Evolutionary conservation across 2,797 vertebrate species (phyloP).

Genomic region (Scyliorhinus canicula): DNA sequence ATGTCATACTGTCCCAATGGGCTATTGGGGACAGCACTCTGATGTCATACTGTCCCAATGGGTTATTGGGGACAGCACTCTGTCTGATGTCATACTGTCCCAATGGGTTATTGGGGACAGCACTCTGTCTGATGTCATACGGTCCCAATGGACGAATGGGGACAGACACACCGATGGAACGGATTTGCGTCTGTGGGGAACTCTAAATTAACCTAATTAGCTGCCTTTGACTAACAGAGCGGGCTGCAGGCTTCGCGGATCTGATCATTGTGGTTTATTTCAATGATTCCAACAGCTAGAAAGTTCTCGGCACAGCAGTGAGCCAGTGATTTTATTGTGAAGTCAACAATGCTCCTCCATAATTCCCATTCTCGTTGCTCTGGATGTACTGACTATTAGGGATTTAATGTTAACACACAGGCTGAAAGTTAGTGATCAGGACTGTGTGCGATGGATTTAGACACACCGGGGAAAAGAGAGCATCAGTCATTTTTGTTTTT

Average conservation of each 20-base stretch:
- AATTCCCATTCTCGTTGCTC: background rate
- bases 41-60: too few species aligned
- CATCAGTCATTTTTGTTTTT: background rate
- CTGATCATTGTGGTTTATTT: background rate
- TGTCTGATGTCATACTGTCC: too few species aligned
- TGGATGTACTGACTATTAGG: background rate
- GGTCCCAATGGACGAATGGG: background rate
- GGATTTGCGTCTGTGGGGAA: background rate
- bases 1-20: too few species aligned
- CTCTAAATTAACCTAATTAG: background rate
- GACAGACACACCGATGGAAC: background rate
- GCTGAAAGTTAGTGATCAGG: background rate
- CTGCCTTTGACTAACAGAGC: background rate
- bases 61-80: too few species aligned
- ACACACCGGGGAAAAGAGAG: background rate
- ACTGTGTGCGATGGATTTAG: background rate
- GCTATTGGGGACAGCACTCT: too few species aligned
- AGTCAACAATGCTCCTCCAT: background rate
- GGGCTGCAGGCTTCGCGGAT: background rate
- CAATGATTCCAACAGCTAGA: background rate
- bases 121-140: background rate
- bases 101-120: background rate
- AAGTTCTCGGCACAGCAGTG: background rate
- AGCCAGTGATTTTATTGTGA: background rate
- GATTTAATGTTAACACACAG: background rate